Conservation (phyloP, 2,888 invertebrate genomes). For the Oxyscelio sp. region DNA sequence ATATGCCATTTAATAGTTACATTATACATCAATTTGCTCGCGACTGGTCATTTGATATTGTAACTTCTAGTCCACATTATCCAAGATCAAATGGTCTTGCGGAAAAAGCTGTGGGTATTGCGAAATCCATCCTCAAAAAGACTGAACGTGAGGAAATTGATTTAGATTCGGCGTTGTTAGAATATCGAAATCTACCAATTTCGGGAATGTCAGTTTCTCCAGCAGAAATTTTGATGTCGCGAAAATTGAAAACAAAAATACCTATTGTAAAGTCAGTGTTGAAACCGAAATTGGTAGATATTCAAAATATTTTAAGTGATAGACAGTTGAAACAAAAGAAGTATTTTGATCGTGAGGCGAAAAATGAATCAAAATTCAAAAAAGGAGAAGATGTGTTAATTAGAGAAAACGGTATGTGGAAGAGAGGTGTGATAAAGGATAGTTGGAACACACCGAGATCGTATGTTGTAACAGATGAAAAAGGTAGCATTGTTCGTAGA, state of each 20-base stretch:
- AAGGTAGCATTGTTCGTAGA: not conserved
- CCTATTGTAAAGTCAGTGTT: constrained; percentile 4
- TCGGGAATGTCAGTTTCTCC: constrained; percentile 12
- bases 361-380: not conserved
- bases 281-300: constrained; percentile 12
- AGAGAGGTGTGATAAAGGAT: constrained; percentile 1
- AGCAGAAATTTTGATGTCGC: constrained; percentile 21
- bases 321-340: not conserved
- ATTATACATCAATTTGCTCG: not conserved
- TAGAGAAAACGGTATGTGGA: constrained; percentile 1
- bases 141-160: constrained; percentile 7
- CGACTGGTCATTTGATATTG: constrained; percentile 29
- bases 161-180: constrained; percentile 20
- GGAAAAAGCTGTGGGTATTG: constrained; percentile 64
- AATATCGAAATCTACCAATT: constrained; percentile 30
- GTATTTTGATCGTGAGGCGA: constrained; percentile 4
- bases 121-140: constrained; percentile 48
- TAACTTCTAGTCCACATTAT: constrained; percentile 44
- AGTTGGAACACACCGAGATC: constrained; percentile 9
- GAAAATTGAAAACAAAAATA: constrained; percentile 24
- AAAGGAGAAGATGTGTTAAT: constrained; percentile 15
- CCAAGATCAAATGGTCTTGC: constrained; percentile 40
- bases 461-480: constrained; percentile 6
- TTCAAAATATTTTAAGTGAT: not conserved
- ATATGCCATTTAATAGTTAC: constrained; percentile 18